phyloP scores from a whole-genome alignment of 64 coral and sea anemone genomes.

The Stylophora pistillata region DNA sequence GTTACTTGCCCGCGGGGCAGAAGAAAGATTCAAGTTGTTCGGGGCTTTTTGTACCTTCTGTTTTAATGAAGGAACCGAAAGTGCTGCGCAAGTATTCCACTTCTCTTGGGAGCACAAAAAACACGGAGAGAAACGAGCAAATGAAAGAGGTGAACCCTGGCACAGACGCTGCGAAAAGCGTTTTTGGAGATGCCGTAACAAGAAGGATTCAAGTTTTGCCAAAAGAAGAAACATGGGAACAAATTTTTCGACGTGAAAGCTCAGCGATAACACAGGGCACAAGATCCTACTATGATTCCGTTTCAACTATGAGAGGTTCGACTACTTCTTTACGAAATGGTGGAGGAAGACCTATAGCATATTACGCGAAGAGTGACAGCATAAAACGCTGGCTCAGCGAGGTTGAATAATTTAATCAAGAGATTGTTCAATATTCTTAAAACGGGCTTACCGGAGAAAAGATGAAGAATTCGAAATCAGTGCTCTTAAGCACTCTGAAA shows the following conservation, averaged over 20 bases:
- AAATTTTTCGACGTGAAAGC: background rate
- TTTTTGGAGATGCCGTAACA: background rate
- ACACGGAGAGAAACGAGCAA: background rate
- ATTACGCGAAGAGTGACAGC: background rate
- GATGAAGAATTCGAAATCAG: too few species aligned
- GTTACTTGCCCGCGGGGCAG: background rate
- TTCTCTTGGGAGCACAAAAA: background rate
- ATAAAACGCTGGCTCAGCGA: constrained; percentile 47
- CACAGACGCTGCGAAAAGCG: too few species aligned
- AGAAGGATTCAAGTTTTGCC: background rate
- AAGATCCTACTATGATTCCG: constrained; percentile 1
- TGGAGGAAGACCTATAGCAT: background rate
- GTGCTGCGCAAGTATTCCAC: constrained; percentile 10
- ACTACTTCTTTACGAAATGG: background rate
- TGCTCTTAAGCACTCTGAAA: too few species aligned
- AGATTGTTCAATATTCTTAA: too few species aligned
- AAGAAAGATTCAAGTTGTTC: background rate
- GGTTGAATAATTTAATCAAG: background rate
- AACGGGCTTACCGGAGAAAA: too few species aligned
- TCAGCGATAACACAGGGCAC: background rate
- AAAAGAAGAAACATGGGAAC: background rate
- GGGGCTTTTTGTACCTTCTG: background rate
- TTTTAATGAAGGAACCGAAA: background rate
- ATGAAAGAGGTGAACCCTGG: background rate
- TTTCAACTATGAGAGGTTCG: background rate